phyloP scores from a whole-genome alignment of 35 echinoderm and acorn worm species.

The Diadema setosum region DNA sequence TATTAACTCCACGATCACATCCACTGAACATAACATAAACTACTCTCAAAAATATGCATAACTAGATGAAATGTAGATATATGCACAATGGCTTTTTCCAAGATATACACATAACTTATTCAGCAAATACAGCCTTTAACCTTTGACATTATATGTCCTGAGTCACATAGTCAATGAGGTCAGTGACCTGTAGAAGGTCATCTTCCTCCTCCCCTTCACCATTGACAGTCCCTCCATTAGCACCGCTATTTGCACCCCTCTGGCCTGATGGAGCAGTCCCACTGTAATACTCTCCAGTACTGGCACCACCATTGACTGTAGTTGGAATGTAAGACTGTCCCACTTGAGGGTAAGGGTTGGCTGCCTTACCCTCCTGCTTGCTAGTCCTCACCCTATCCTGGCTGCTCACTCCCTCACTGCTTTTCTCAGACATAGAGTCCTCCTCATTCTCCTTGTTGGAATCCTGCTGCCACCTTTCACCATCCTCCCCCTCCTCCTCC shows the following conservation, averaged over 20 bases:
- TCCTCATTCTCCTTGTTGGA: slow-evolving; percentile 29
- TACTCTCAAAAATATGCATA: no score
- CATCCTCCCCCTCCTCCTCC: not conserved
- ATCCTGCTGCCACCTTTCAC: not conserved
- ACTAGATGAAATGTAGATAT: no score
- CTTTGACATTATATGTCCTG: slow-evolving; percentile 43
- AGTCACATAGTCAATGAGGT: slow-evolving; percentile 73
- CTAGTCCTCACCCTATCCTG: slow-evolving; percentile 21
- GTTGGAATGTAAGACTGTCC: not conserved
- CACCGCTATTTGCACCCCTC: not conserved
- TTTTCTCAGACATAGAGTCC: not conserved
- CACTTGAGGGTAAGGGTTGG: not conserved
- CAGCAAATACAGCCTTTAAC: not conserved
- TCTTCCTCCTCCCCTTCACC: slow-evolving; percentile 57
- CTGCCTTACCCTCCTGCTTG: not conserved
- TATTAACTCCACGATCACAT: no score
- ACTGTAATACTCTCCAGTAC: not conserved
- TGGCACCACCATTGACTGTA: not conserved
- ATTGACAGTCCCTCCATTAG: slow-evolving; percentile 2
- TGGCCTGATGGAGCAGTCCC: not conserved
- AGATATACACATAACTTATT: no score
- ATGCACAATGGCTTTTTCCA: no score
- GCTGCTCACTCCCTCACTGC: not conserved
- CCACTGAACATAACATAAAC: no score
- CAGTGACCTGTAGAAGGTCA: slow-evolving; percentile 60